Conservation (phyloP, 2,888 invertebrate species). For the Drosophila yooni region DNA sequence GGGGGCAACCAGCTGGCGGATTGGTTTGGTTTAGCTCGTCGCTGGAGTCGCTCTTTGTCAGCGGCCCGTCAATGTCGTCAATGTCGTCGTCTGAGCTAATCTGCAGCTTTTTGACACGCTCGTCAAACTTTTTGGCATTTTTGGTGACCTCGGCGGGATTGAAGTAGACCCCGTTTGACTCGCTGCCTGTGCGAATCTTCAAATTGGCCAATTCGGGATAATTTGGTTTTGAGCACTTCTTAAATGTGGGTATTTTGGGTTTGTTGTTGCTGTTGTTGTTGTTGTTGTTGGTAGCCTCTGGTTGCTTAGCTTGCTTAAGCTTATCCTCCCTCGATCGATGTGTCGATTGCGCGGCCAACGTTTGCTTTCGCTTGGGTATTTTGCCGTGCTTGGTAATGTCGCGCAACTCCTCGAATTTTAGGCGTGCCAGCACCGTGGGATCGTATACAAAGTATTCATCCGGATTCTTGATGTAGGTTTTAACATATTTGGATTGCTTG, state of each 20-base stretch:
- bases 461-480: slow-evolving; percentile 85
- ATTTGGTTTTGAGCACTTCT: slow-evolving; percentile 84
- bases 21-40: slow-evolving; percentile 75
- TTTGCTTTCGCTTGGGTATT: slow-evolving; percentile 68
- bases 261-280: slow-evolving; percentile 39
- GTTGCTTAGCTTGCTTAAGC: slow-evolving; percentile 10
- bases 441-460: slow-evolving; percentile 85
- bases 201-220: slow-evolving; percentile 84
- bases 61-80: slow-evolving; percentile 83
- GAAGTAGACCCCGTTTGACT: slow-evolving; percentile 76
- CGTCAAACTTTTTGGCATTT: slow-evolving; percentile 85
- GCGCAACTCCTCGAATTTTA: slow-evolving; percentile 82
- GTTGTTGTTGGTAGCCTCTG: slow-evolving; percentile 50
- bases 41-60: slow-evolving; percentile 83
- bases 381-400: slow-evolving; percentile 64
- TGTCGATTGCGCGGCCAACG: slow-evolving; percentile 24
- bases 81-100: slow-evolving; percentile 84
- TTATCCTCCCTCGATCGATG: slow-evolving; percentile 22
- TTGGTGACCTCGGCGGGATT: slow-evolving; percentile 84
- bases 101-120: slow-evolving; percentile 83
- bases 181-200: slow-evolving; percentile 83
- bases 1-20: not conserved
- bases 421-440: slow-evolving; percentile 82
- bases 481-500: slow-evolving; percentile 85
- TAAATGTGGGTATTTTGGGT: slow-evolving; percentile 71